A percentile compares a stretch with the other conserved stretches of the same genome.
These are phyloP conservation scores for Datnioides undecimradiatus DNA, from an alignment of 2,113 vertebrate genomes.

Conservation along the genomic window DNA sequence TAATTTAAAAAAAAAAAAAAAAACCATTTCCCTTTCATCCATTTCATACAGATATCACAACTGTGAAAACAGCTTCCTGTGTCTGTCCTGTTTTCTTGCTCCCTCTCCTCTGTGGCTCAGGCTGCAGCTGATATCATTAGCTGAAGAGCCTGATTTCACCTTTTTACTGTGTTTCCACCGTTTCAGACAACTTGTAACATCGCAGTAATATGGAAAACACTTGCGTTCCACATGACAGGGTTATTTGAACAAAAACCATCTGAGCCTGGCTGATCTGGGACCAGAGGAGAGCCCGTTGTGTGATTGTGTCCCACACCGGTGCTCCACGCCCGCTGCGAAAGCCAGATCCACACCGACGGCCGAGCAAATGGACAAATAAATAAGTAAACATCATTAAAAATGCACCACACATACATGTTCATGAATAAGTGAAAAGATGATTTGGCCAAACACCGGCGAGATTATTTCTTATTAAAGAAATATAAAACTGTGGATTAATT, in stretches of 20 bases:
- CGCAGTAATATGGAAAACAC: neutral
- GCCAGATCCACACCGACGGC: slow-evolving; percentile 46
- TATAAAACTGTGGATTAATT: slow-evolving; percentile 58
- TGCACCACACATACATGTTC: slow-evolving; percentile 60
- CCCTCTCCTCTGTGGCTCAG: neutral
- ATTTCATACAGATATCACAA: neutral
- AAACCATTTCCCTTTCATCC: neutral
- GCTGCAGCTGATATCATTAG: neutral
- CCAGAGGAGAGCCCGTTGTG: neutral
- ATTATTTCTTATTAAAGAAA: slow-evolving; percentile 72
- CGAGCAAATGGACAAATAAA: slow-evolving; percentile 71
- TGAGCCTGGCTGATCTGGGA: neutral
- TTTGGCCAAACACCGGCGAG: slow-evolving; percentile 54
- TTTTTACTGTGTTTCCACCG: slow-evolving; percentile 5
- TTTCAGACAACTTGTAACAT: slow-evolving; percentile 16
- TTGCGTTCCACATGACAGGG: slow-evolving; percentile 5
- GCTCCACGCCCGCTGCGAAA: neutral
- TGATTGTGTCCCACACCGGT: neutral
- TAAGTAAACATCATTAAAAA: slow-evolving; percentile 75
- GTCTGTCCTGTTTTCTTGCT: slow-evolving; percentile 5
- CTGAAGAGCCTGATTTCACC: neutral
- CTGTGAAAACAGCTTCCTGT: slow-evolving; percentile 7
- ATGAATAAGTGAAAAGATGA: slow-evolving; percentile 68
- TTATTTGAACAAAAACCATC: slow-evolving; percentile 28
- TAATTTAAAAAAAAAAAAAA: too few relatives aligned